These are phyloP conservation scores for Acrobasis repandana DNA, from an alignment of 2,888 invertebrate genomes.

Conservation along the genomic window DNA sequence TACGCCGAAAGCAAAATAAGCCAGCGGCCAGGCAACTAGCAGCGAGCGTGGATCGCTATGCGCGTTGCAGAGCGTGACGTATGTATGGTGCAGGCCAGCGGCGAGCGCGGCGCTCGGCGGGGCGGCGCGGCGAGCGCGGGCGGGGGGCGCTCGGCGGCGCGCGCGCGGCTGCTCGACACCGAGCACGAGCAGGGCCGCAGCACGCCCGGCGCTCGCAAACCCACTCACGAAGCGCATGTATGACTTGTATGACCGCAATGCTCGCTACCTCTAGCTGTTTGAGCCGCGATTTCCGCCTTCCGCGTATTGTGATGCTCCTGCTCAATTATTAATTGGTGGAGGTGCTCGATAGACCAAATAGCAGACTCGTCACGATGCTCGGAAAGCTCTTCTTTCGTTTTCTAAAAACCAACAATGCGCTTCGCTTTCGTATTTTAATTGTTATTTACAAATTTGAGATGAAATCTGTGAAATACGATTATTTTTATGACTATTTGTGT, in stretches of 20 bases:
- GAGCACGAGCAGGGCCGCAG: slow-evolving; percentile 79
- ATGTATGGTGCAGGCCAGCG: slow-evolving; percentile 48
- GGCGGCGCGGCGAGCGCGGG: slow-evolving; percentile 39
- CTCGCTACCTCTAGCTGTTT: slow-evolving; percentile 18
- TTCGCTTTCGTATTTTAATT: neutral
- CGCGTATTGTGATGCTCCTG: neutral
- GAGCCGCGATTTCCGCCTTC: neutral
- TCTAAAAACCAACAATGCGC: slow-evolving; percentile 3
- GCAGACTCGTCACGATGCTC: neutral
- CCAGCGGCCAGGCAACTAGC: slow-evolving; percentile 8
- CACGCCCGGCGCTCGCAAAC: slow-evolving; percentile 71
- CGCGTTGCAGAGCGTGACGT: slow-evolving; percentile 27
- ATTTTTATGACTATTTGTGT: no score
- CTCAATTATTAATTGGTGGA: neutral
- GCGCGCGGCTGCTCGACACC: slow-evolving; percentile 75
- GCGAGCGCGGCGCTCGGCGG: slow-evolving; percentile 33
- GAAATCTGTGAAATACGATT: no score
- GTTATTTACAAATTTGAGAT: neutral
- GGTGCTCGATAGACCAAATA: neutral
- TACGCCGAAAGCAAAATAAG: slow-evolving; percentile 16
- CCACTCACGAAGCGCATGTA: slow-evolving; percentile 43
- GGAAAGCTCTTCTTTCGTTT: slow-evolving; percentile 2
- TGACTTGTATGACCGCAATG: slow-evolving; percentile 40
- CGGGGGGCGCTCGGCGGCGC: slow-evolving; percentile 63
- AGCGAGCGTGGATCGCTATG: slow-evolving; percentile 1